Percentiles rank a stretch among this genome's conserved stretches.
phyloP scores from a whole-genome alignment of 2,888 invertebrate genomes.

The Parelbella ahira region DNA sequence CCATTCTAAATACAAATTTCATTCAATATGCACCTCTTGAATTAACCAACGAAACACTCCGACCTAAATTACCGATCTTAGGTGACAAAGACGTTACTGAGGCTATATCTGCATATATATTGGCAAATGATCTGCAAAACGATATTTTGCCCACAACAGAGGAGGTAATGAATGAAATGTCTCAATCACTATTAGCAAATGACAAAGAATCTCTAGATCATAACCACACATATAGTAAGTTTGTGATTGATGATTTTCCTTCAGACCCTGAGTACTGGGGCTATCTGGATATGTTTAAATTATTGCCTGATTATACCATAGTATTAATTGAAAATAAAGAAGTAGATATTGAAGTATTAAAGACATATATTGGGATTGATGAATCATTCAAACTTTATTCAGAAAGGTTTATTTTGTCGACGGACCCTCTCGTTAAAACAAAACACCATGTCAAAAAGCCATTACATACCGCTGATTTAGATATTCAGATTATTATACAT shows the following conservation, averaged over 20 bases:
- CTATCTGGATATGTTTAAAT: conserved; percentile 57
- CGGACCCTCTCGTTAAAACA: conserved; percentile 54
- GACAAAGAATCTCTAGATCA: conserved; percentile 49
- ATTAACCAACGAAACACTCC: conserved; percentile 39
- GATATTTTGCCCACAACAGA: conserved; percentile 60
- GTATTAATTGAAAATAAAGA: conserved; percentile 75
- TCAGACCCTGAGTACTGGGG: conserved; percentile 71
- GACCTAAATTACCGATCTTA: conserved; percentile 58
- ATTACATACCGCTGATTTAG: conserved; percentile 29
- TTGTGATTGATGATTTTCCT: conserved; percentile 82
- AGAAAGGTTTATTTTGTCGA: conserved; percentile 45
- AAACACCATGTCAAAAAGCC: conserved; percentile 40
- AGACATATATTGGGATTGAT: conserved; percentile 56
- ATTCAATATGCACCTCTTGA: conserved; percentile 58
- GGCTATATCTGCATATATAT: conserved; percentile 55
- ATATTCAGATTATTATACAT: conserved; percentile 43
- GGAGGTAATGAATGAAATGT: conserved; percentile 64
- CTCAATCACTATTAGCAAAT: conserved; percentile 48
- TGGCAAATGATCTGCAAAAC: conserved; percentile 58
- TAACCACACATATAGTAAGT: conserved; percentile 67
- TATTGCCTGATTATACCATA: conserved; percentile 78
- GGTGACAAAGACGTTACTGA: conserved; percentile 69
- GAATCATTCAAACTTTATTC: conserved; percentile 45
- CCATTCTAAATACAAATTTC: conserved; percentile 36
- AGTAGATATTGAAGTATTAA: conserved; percentile 49